Evolutionary conservation across 2,113 vertebrate species (phyloP), one percentile per base, ranked within the genome.

Genomic region (Brachirus orientalis): DNA sequence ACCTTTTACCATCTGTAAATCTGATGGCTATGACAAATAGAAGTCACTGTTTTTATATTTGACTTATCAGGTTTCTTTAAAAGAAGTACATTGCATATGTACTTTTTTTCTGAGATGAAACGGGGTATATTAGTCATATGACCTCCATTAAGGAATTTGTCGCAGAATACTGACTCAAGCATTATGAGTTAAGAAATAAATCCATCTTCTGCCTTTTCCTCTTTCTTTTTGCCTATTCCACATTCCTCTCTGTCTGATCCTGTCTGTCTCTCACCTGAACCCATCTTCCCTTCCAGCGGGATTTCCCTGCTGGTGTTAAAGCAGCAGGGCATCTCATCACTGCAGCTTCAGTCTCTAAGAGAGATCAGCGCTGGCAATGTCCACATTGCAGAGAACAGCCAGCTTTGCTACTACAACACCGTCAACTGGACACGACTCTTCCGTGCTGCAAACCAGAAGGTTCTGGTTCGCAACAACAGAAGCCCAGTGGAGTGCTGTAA

Each of bases 341-440:
- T 99, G 33, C 95, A 97, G 35, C 95, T 99, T 37, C 96, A 98
- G 85, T 99, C 98, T 3, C 82, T 99, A 44, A 94, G 91, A 74
- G 97, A 99, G 79, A 97, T 99, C 91, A 99, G 98, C 10, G 98
- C 97, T 0, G 98, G 98, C 41, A 99, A 98, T 37, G 94, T 99
- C 83, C 98, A 99, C 73, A 95, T 99, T 43, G 96, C 95, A 1
- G 96, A 99, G 88, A 99, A 99, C 88, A 97, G 90, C 86, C 96
- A 97, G 64, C 68, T 99, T 11, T 99, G 98, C 80, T 99, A 95
- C 87, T 98, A 98, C 86, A 95, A 95, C 85, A 99, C 97, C 0
- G 94, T 99, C 85, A 99, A 99, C 83, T 99, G 98, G 98, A 98
- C 93, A 3, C 92, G 93, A 12, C 93, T 99, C 13, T 98, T 99